Evolutionary conservation across 2,797 vertebrate species (phyloP).

Genomic region (Alcedo quadribrachys): DNA sequence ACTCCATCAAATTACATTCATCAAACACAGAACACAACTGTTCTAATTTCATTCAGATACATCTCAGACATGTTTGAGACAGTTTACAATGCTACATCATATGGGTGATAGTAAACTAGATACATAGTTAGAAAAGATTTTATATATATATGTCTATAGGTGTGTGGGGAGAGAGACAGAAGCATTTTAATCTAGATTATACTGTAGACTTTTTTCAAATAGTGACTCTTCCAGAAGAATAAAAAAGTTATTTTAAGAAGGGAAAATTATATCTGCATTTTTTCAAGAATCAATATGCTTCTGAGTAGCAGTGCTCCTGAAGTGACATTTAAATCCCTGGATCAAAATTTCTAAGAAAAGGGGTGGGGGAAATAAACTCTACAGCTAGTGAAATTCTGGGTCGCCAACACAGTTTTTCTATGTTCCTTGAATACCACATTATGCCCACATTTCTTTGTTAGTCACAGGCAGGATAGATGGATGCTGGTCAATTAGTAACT

Average conservation of each 20-base stretch:
- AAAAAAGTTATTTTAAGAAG: background rate
- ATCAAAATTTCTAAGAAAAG: background rate
- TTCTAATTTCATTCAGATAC: background rate
- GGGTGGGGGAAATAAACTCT: background rate
- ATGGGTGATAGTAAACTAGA: background rate
- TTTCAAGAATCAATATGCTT: background rate
- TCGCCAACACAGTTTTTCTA: background rate
- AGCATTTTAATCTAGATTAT: background rate
- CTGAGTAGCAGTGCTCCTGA: background rate
- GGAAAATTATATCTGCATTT: background rate
- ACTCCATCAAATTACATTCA: background rate
- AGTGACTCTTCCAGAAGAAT: background rate
- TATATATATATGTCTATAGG: background rate
- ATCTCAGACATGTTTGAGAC: background rate
- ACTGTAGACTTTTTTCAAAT: background rate
- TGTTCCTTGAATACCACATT: fast-evolving
- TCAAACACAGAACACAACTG: background rate
- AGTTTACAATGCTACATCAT: background rate
- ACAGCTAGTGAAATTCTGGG: background rate
- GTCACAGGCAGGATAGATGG: background rate
- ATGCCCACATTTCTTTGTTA: background rate
- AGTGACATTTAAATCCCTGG: background rate
- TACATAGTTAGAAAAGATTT: background rate
- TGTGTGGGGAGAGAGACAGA: background rate
- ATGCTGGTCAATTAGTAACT: background rate